Base-by-base conservation (phyloP, 2,888 invertebrate genomes). In the Drosophila putrida region DNA sequence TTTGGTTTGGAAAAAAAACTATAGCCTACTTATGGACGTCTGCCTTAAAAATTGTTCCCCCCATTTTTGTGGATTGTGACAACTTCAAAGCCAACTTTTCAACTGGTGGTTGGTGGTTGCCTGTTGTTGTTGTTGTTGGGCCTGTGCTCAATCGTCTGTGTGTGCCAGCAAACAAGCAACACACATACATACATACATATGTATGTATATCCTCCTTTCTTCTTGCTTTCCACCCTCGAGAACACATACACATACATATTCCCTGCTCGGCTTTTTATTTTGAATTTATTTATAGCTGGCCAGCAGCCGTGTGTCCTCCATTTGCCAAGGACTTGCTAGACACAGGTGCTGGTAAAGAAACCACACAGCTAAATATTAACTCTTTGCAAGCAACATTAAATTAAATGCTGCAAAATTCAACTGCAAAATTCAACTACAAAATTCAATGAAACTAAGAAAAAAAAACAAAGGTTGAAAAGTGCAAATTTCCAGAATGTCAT, bases 81-180 rank as follows among this genome's bases (percentile, higher is more conserved):
- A 61, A 78, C 78, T 78, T 75, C 75, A 75, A 75, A 75, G 75
- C 54, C 20, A 20, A 73, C 53, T 54, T 15, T 11, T 33, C 13
- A 25, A 10, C 11, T 38, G 53, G 4, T 35, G 47, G 2, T 36
- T 41, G 41, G 20, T 41, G 41, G 39, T 6, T 20, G 39, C 15
- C 27, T 41, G 35, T 10, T 13, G 28, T 28, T 28, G 28, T 5
- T 28, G 28, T 31, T 35, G 35, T 10, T 35, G 10, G 25, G 43
- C 31, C 41, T 31, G 44, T 62, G 75, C 35, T 67, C 67, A 75
- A 75, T 78, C 57, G 61, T 44, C 74, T 67, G 74, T 76, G 36
- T 51, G 28, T 31, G 46, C 20, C 3, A 20, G 20, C 31, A 31
- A 65, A 59, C 33, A 20, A 6, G n/a, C 43, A 43, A 66, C 67